Evolutionary conservation across 2,113 vertebrate genomes (phyloP).

Genomic region (Gnathonemus longibarbis): DNA sequence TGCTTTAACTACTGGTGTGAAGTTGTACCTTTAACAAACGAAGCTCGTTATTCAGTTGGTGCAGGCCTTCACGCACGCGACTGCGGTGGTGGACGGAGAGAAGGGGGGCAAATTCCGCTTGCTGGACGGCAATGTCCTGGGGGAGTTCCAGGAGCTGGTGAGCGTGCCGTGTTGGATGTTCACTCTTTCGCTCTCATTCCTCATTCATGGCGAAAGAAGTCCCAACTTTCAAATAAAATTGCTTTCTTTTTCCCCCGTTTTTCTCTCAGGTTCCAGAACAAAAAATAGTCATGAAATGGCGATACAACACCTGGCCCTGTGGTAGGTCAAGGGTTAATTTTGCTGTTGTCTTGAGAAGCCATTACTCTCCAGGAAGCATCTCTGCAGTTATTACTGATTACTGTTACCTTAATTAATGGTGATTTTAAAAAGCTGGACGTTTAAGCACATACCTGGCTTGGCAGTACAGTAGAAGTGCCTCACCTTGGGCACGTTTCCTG

Average conservation of each 20-base stretch:
- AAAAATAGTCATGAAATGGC: slow-evolving; percentile 78
- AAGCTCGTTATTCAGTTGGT: slow-evolving; percentile 58
- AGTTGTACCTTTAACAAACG: not conserved
- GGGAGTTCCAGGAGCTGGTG: slow-evolving; percentile 77
- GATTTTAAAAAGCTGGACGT: not conserved
- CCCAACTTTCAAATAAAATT: not conserved
- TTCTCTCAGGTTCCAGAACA: slow-evolving; percentile 64
- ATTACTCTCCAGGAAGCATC: not conserved
- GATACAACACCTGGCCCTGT: slow-evolving; percentile 79
- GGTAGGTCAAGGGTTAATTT: slow-evolving; percentile 52
- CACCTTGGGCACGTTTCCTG: not conserved
- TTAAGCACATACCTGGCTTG: not conserved
- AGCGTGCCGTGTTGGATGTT: not conserved
- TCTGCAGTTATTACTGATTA: not conserved
- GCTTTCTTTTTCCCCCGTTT: not conserved
- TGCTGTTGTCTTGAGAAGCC: not conserved
- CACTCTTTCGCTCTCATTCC: not conserved
- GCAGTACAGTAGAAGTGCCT: not conserved
- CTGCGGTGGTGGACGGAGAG: slow-evolving; percentile 65
- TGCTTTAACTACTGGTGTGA: not conserved
- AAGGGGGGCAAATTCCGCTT: slow-evolving; percentile 75
- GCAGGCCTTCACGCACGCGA: slow-evolving; percentile 73
- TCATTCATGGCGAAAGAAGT: not conserved
- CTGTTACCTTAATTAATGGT: not conserved
- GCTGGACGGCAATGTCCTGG: slow-evolving; percentile 71